Base-by-base conservation (phyloP, 2,797 vertebrate species). In the Limnodromus scolopaceus region DNA sequence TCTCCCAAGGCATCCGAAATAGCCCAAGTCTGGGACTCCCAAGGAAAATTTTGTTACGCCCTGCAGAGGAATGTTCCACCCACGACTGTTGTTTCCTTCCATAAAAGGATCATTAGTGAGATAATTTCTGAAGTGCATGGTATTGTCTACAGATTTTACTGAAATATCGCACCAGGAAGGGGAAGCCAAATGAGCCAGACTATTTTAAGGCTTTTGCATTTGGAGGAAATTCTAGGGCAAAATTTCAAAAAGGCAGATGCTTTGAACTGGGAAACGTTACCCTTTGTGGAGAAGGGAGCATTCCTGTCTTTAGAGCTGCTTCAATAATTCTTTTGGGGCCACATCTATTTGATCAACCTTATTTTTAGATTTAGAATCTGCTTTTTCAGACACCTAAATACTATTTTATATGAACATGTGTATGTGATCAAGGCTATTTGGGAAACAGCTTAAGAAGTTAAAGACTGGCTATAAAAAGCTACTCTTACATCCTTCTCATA, bases 11-110 rank as follows among this genome's bases (percentile, higher is more conserved):
- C 77, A 84, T n/a, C 74, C 46, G 5, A 91, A 97, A 92, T 45
- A 96, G 75, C 60, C 93, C 76, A 43, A 87, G 87, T 95, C 97
- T 96, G 91, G 86, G 89, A 93, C 43, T 95, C 92, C 84, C 89
- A 93, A 94, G 91, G 88, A 97, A 97, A 96, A 75, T 48, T 65
- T 49, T 28, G 93, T 87, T 93, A 86, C 96, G 5, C 97, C 97
- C 96, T 83, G 6, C 75, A 46, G 53, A 94, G 96, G 96, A 97
- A 98, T 95, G 97, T 94, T 96, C 94, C 87, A 94, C 92, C 94
- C 94, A 86, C 85, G 4, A 64, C 87, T 76, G 89, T 87, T 68
- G 96, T 94, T 94, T 96, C 93, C 94, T 95, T 89, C 87, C 89
- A 71, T 81, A 92, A 96, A 94, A 91, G 93, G 93, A 43, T 82